phyloP scores from a whole-genome alignment of 1,140 invertebrate species.

The Brachionus calyciflorus region DNA sequence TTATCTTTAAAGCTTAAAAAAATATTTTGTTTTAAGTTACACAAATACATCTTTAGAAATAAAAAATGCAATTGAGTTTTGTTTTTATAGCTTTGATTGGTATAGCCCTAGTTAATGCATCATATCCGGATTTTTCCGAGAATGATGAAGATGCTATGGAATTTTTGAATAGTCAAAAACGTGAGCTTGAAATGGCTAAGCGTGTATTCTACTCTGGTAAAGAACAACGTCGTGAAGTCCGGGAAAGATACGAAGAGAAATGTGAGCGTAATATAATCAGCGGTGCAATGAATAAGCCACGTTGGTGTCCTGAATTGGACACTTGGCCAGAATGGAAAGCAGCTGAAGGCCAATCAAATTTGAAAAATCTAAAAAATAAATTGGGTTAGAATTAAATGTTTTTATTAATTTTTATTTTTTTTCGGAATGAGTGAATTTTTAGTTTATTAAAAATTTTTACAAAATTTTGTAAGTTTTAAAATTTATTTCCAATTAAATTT shows the following conservation, averaged over 20 bases:
- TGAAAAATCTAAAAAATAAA: constrained; percentile 21
- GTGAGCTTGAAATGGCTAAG: constrained; percentile 2
- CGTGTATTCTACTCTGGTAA: constrained; percentile 23
- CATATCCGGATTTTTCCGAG: constrained; percentile 15
- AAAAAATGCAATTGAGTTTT: constrained; percentile 21
- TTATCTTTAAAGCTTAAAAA: neutral
- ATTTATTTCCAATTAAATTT: constrained; percentile 1
- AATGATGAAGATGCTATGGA: constrained; percentile 16
- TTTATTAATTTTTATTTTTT: neutral
- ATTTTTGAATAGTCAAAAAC: constrained; percentile 42
- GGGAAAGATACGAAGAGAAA: constrained; percentile 40
- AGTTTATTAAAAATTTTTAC: constrained; percentile 14
- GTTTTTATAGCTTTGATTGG: neutral
- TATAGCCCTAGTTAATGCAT: neutral
- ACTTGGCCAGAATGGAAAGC: constrained; percentile 23
- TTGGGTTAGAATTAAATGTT: neutral
- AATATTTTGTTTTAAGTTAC: neutral
- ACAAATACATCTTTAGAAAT: too few relatives aligned
- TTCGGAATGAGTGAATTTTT: constrained; percentile 4
- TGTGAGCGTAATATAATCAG: constrained; percentile 13
- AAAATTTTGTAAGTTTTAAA: neutral
- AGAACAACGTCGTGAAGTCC: constrained; percentile 25
- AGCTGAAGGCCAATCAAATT: constrained; percentile 2
- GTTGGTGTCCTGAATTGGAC: constrained; percentile 33
- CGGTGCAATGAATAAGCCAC: neutral